Evolutionary conservation across 1,140 invertebrate species (phyloP).

Genomic region (Lethocerus indicus): DNA sequence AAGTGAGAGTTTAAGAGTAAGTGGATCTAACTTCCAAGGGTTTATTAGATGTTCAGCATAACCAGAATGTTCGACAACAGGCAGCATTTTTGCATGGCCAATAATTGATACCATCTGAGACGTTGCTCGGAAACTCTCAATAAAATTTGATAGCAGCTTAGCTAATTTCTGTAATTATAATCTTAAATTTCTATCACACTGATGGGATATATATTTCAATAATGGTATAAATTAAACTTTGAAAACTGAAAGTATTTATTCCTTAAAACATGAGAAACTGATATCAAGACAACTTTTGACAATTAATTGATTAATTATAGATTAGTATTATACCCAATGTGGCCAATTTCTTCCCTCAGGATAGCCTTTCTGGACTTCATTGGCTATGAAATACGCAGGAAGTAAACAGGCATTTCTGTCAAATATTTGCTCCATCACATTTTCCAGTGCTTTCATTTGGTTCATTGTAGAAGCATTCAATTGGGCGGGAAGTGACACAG

Average conservation of each 20-base stretch:
- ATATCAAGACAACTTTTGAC: background rate
- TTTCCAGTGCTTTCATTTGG: conserved; percentile 61
- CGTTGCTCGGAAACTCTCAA: conserved; percentile 77
- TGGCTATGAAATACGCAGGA: conserved; percentile 87
- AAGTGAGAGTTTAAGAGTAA: conserved; percentile 67
- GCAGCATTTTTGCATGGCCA: conserved; percentile 74
- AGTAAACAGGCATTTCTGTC: conserved; percentile 80
- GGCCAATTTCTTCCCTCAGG: conserved; percentile 66
- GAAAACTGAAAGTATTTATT: too few relatives aligned
- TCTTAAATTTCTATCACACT: too few relatives aligned
- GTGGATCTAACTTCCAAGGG: conserved; percentile 81
- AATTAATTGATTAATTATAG: too few relatives aligned
- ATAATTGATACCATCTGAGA: conserved; percentile 92
- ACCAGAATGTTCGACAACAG: conserved; percentile 84
- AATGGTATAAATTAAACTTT: too few relatives aligned
- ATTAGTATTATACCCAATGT: conserved; percentile 77
- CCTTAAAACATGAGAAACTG: too few relatives aligned
- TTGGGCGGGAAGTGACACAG: conserved; percentile 52
- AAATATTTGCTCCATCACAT: conserved; percentile 75
- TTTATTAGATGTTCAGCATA: conserved; percentile 75
- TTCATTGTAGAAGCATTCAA: conserved; percentile 61
- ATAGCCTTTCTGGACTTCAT: conserved; percentile 80
- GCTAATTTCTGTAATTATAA: conserved; percentile 70
- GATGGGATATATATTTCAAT: too few relatives aligned
- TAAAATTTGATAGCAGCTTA: conserved; percentile 67